Evolutionary conservation across 2,888 invertebrate genomes (phyloP).

Genomic region (Buathra laborator): DNA sequence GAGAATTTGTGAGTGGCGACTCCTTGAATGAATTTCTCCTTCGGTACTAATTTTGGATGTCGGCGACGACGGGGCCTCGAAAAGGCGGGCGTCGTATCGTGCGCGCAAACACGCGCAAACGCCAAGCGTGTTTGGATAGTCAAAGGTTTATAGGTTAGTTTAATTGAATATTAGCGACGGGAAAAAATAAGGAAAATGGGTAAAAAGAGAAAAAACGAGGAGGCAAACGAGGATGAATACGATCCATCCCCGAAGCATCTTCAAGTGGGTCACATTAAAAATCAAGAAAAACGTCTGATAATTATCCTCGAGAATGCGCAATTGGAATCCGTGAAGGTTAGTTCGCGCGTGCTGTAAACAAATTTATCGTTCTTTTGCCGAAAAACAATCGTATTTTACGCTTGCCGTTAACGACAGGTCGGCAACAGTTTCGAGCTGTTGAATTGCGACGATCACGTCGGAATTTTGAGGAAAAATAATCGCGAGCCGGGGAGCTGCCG

Average conservation of each 20-base stretch:
- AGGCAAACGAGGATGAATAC: conserved; percentile 90
- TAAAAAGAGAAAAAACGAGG: conserved; percentile 86
- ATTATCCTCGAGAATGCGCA: conserved; percentile 97
- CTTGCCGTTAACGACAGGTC: conserved; percentile 86
- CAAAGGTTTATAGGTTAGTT: conserved; percentile 44
- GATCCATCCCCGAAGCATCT: conserved; percentile 93
- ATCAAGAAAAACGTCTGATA: conserved; percentile 96
- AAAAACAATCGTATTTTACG: conserved; percentile 14
- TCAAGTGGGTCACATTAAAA: conserved; percentile 91
- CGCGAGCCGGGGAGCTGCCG: conserved; percentile 95
- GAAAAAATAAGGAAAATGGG: conserved; percentile 83
- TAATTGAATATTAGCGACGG: neutral
- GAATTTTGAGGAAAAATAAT: conserved; percentile 94
- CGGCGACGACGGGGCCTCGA: neutral
- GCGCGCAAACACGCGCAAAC: neutral
- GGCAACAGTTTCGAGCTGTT: conserved; percentile 95
- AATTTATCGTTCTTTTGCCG: neutral
- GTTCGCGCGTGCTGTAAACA: conserved; percentile 11
- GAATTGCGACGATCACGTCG: conserved; percentile 97
- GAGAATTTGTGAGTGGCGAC: no score
- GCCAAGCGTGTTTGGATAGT: conserved; percentile 28
- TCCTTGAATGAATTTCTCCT: no score
- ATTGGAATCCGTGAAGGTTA: conserved; percentile 97
- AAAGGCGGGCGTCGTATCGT: neutral
- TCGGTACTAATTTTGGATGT: neutral